Base-by-base conservation (phyloP, 2,797 vertebrate species). In the Sebastes nivosus region DNA sequence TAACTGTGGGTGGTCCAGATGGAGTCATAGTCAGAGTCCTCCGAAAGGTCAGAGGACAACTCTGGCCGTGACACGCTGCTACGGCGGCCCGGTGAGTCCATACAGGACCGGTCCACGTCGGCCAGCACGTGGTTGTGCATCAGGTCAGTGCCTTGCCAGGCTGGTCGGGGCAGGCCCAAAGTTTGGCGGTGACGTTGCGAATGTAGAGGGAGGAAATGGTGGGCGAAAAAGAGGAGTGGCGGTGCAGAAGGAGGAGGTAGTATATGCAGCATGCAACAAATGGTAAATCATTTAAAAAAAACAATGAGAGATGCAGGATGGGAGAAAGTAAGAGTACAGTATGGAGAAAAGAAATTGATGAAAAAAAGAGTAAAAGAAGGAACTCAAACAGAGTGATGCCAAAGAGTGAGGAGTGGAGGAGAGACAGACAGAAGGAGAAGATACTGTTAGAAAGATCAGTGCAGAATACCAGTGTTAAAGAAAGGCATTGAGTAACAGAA, bases 1-100 rank as follows among this genome's bases (percentile, higher is more conserved):
- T 98, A 99, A 98, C 97, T 98, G 97, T 99, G 97, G 96, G 96
- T 97, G 96, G 97, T 98, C 99, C 99, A 99, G 97, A 99, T 96
- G 97, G 97, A 99, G 97, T 99, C 99, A 97, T 98, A 99, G 96
- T 99, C 99, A 94, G 99, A 99, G 97, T 99, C 99, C 97, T 99
- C 99, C 72, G 98, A 99, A 91, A 98, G 97, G 96, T 99, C 99
- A 93, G 98, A 99, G 88, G 91, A 93, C 95, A 97, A 96, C 90
- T 99, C 98, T 94, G 97, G 96, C 92, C 98, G 97, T 77, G 98
- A 97, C 93, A 98, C 95, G 89, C 98, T 99, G 97, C 97, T 97
- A 95, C 97, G 98, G 94, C 97, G 97, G 94, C 97, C 98, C 86
- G 97, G 95, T 88, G 97, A 96, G 94, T 99, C 99, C 96, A 95